These are phyloP conservation scores for Hermaeophaga mercurialis DNA, from an alignment of 2,888 invertebrate species.

Conservation along the genomic window DNA sequence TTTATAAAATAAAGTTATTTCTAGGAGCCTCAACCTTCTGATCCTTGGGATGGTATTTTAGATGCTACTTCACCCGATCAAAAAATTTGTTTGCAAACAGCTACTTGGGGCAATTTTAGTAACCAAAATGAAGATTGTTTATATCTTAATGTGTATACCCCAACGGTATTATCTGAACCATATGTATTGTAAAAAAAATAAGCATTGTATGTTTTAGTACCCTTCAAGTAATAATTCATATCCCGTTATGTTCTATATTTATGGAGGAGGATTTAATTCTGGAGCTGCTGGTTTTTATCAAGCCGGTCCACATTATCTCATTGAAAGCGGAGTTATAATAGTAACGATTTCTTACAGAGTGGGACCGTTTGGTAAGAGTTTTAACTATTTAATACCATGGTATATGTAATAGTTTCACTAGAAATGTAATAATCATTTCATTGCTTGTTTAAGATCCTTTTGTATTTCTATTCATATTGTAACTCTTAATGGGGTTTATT, in stretches of 20 bases:
- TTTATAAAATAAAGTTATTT: too few species aligned
- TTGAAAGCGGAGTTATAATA: slow-evolving; percentile 47
- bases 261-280: slow-evolving; percentile 54
- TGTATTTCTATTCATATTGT: too few species aligned
- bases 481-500: too few species aligned
- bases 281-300: slow-evolving; percentile 43
- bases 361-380: slow-evolving; percentile 40
- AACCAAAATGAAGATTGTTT: slow-evolving; percentile 42
- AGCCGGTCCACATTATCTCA: slow-evolving; percentile 50
- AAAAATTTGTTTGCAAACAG: slow-evolving; percentile 29
- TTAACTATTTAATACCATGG: too few species aligned
- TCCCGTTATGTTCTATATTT: slow-evolving; percentile 55
- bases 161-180: slow-evolving; percentile 22
- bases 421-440: too few species aligned
- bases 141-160: slow-evolving; percentile 39
- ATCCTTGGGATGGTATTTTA: slow-evolving; percentile 38
- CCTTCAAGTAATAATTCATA: slow-evolving; percentile 34
- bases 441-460: too few species aligned
- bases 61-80: slow-evolving; percentile 35
- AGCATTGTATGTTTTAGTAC: slow-evolving; percentile 16
- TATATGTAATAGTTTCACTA: too few species aligned
- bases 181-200: not conserved
- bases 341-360: slow-evolving; percentile 43
- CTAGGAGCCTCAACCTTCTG: slow-evolving; percentile 35
- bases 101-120: slow-evolving; percentile 21